Evolutionary conservation across 1,140 invertebrate genomes (phyloP).

Genomic region (Saxidomus purpurata): DNA sequence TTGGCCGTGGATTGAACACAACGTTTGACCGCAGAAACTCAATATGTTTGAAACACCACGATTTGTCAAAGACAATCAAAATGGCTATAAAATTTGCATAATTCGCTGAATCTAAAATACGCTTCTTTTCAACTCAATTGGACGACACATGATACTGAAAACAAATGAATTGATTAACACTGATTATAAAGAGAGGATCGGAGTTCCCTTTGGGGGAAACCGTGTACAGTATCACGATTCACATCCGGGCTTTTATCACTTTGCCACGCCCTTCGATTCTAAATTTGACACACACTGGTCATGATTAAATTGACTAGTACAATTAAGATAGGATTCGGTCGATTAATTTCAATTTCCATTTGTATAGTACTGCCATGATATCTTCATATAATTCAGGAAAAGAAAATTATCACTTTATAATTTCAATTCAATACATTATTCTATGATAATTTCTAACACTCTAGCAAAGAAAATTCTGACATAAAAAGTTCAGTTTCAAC

Average conservation of each 20-base stretch:
- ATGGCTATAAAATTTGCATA: constrained; percentile 42
- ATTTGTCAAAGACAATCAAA: constrained; percentile 43
- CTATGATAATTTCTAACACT: no score
- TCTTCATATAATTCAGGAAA: no score
- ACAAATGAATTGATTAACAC: constrained; percentile 68
- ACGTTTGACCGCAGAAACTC: constrained; percentile 32
- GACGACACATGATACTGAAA: constrained; percentile 64
- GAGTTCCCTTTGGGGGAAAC: not conserved
- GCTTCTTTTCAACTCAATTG: constrained; percentile 36
- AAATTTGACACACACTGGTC: constrained; percentile 25
- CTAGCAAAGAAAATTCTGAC: no score
- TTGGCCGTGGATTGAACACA: not conserved
- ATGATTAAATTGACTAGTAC: not conserved
- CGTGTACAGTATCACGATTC: not conserved
- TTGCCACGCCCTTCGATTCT: constrained; percentile 12
- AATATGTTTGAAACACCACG: constrained; percentile 32
- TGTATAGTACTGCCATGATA: not conserved
- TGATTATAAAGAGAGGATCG: constrained; percentile 43
- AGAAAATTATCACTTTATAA: no score
- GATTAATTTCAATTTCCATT: not conserved
- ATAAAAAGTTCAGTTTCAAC: no score
- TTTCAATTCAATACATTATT: no score
- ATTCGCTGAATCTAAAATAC: constrained; percentile 43
- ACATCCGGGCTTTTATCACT: constrained; percentile 57
- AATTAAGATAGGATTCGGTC: not conserved